These are phyloP conservation scores for Hylyphantes graminicola DNA, from an alignment of 1,140 invertebrate species.

Conservation along the genomic window DNA sequence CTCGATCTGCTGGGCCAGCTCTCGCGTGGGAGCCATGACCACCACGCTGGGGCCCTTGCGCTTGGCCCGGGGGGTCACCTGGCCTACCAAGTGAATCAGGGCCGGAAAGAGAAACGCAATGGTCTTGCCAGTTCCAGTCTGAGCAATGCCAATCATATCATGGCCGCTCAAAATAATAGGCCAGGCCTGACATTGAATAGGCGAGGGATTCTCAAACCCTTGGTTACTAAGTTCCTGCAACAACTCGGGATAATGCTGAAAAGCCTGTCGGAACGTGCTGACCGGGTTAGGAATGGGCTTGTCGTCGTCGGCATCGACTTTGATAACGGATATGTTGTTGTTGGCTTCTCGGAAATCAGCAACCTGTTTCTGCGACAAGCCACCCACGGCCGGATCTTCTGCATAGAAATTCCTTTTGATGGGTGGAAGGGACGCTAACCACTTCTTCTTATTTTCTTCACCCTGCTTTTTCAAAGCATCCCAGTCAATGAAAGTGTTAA, in stretches of 20 bases:
- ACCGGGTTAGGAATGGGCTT: constrained; percentile 84
- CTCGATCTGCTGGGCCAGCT: constrained; percentile 91
- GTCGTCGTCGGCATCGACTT: constrained; percentile 65
- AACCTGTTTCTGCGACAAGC: constrained; percentile 75
- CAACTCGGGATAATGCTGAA: constrained; percentile 84
- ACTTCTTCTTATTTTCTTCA: constrained; percentile 70
- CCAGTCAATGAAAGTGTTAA: constrained; percentile 67
- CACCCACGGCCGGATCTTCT: constrained; percentile 78
- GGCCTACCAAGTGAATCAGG: constrained; percentile 87
- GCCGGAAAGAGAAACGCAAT: constrained; percentile 91
- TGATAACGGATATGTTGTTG: constrained; percentile 79
- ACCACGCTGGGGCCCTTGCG: constrained; percentile 85
- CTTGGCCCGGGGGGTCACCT: constrained; percentile 73
- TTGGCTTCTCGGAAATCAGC: constrained; percentile 67
- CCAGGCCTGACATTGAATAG: constrained; percentile 68
- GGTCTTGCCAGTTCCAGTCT: constrained; percentile 84
- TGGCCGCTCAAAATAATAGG: constrained; percentile 71
- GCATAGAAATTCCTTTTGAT: constrained; percentile 87
- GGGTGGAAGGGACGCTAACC: constrained; percentile 74
- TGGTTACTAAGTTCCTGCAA: constrained; percentile 83
- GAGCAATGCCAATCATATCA: constrained; percentile 70
- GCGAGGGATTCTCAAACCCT: constrained; percentile 68
- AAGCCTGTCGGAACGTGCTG: constrained; percentile 85
- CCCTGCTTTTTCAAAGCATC: constrained; percentile 65
- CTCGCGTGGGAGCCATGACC: constrained; percentile 88